Conservation (phyloP, 2,797 vertebrate genomes). For the Galagoides demidoff region DNA sequence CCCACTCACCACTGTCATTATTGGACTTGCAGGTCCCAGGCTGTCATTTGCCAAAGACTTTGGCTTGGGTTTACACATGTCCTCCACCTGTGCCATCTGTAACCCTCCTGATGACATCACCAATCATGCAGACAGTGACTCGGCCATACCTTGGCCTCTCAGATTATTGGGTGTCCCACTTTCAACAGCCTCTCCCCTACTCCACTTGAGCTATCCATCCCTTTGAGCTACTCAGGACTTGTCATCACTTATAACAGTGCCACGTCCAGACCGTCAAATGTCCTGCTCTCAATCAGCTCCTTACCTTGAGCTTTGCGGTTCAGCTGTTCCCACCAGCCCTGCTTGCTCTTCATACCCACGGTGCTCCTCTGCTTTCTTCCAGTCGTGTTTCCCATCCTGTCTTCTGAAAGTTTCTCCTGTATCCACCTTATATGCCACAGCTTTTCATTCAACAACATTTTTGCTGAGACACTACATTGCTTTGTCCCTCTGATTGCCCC, state of each 20-base stretch:
- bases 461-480: not conserved
- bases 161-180: not conserved
- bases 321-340: not conserved
- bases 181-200: not conserved
- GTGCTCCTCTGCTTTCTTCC: not conserved
- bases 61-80: not conserved
- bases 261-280: not conserved
- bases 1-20: not conserved
- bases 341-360: fast-evolving
- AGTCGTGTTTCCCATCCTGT: not conserved
- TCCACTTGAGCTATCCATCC: not conserved
- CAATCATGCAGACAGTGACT: constrained; percentile 30
- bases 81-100: not conserved
- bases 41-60: not conserved
- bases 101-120: constrained; percentile 39
- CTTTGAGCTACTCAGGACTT: not conserved
- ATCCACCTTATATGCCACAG: too few species aligned
- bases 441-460: not conserved
- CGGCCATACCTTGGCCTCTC: not conserved
- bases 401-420: not conserved
- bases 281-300: not conserved
- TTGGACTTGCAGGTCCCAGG: not conserved
- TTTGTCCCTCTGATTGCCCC: not conserved
- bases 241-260: not conserved
- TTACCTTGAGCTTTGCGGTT: not conserved